These are phyloP conservation scores for Patella pellucida DNA, from an alignment of 2,888 invertebrate species.

Conservation along the genomic window DNA sequence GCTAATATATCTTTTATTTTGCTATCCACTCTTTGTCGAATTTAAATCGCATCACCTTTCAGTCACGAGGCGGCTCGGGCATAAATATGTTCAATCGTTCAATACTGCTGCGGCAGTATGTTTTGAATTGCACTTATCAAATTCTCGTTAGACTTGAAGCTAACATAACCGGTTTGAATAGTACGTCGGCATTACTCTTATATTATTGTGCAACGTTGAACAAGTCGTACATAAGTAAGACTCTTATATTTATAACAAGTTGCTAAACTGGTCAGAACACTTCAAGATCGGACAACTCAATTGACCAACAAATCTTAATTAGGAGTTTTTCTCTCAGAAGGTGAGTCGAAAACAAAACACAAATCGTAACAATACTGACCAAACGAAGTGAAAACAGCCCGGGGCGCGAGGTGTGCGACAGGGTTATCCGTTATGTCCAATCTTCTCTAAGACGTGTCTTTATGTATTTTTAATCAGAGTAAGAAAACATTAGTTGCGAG, in stretches of 20 bases:
- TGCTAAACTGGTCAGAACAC: background rate
- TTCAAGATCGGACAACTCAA: slow-evolving; percentile 3
- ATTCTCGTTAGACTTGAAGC: background rate
- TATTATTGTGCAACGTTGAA: slow-evolving; percentile 2
- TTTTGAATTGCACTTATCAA: slow-evolving; percentile 6
- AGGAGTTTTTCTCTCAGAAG: background rate
- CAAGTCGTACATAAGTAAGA: background rate
- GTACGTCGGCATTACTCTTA: background rate
- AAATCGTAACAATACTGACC: background rate
- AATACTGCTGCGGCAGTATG: background rate
- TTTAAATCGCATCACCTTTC: no score
- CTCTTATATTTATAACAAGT: no score
- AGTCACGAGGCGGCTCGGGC: no score
- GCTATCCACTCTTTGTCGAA: no score
- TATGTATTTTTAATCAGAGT: slow-evolving; percentile 5
- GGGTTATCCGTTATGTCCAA: background rate
- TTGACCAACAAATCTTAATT: background rate
- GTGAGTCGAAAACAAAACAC: slow-evolving; percentile 10
- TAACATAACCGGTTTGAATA: no score
- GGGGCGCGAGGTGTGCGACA: background rate
- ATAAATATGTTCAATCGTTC: no score
- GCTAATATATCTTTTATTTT: background rate
- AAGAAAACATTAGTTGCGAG: slow-evolving; percentile 7
- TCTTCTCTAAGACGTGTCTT: background rate
- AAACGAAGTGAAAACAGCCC: background rate